phyloP scores from a whole-genome alignment of 2,113 vertebrate genomes.

The Istiophorus platypterus region DNA sequence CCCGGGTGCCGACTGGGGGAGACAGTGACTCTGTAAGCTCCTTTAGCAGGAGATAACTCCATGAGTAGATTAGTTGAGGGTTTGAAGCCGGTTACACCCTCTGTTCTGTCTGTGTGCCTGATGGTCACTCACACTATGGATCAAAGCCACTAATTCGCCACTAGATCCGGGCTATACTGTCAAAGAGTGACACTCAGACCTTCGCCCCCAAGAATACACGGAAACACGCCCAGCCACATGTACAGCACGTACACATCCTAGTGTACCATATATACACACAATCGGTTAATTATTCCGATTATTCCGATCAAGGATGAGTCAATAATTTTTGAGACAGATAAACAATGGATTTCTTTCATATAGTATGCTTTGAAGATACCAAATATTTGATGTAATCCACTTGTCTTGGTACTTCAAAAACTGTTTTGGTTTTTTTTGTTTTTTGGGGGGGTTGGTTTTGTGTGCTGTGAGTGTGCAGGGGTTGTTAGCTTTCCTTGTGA shows the following conservation, averaged over 20 bases:
- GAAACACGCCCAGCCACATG: not conserved
- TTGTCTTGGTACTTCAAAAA: not conserved
- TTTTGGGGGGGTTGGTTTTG: not conserved
- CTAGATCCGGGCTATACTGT: constrained; percentile 49
- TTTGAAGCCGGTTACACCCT: constrained; percentile 59
- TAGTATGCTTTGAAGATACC: not conserved
- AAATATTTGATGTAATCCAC: constrained; percentile 1
- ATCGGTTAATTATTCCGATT: not conserved
- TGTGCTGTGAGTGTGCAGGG: not conserved
- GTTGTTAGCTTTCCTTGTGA: not conserved
- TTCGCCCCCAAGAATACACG: not conserved
- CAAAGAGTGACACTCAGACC: constrained; percentile 30
- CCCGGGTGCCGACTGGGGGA: constrained; percentile 65
- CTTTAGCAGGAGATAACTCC: constrained; percentile 73
- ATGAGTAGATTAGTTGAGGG: constrained; percentile 78
- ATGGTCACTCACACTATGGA: constrained; percentile 63
- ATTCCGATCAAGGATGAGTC: not conserved
- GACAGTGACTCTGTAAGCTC: constrained; percentile 70
- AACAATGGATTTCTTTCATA: not conserved
- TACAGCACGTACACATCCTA: not conserved
- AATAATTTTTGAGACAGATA: not conserved
- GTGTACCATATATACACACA: not conserved
- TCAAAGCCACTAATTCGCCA: constrained; percentile 64
- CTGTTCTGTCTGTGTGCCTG: constrained; percentile 58
- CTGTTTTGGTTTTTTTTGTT: not conserved